These are phyloP conservation scores for Coracias cyanogaster DNA, from an alignment of 2,797 vertebrate genomes.

Conservation along the genomic window DNA sequence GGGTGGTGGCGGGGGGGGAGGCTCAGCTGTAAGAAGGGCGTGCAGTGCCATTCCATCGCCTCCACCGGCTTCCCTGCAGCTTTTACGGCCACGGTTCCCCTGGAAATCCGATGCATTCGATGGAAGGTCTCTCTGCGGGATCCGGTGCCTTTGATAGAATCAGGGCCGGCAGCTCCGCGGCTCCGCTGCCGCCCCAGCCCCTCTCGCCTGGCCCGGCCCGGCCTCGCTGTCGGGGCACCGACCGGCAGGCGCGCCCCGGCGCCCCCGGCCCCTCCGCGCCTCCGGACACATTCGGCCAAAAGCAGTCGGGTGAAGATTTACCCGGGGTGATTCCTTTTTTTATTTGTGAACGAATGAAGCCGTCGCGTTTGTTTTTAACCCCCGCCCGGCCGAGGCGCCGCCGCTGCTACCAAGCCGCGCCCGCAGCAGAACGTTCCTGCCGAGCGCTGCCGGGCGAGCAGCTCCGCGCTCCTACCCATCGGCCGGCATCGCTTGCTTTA, in stretches of 20 bases:
- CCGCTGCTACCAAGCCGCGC: neutral
- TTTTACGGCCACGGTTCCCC: neutral
- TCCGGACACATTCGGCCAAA: neutral
- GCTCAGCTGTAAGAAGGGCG: neutral
- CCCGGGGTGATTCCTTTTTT: neutral
- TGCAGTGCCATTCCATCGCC: neutral
- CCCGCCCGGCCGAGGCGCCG: neutral
- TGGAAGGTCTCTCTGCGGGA: neutral
- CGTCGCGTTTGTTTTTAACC: neutral
- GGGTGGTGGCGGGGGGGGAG: neutral
- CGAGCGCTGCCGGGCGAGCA: neutral
- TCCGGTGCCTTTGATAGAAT: neutral
- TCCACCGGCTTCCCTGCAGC: neutral
- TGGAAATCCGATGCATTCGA: neutral
- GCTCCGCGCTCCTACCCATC: neutral
- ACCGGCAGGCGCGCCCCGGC: fast-evolving
- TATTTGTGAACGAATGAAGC: neutral
- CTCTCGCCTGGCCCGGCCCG: neutral
- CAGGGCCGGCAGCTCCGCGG: neutral
- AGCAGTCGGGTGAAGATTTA: neutral
- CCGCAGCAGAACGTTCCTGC: too few species aligned
- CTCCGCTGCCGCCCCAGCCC: neutral
- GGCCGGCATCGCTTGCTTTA: neutral
- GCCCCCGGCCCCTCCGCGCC: neutral
- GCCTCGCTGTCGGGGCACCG: neutral